Conservation (phyloP, 1,140 invertebrate species). For the Monomorium pharaonis region DNA sequence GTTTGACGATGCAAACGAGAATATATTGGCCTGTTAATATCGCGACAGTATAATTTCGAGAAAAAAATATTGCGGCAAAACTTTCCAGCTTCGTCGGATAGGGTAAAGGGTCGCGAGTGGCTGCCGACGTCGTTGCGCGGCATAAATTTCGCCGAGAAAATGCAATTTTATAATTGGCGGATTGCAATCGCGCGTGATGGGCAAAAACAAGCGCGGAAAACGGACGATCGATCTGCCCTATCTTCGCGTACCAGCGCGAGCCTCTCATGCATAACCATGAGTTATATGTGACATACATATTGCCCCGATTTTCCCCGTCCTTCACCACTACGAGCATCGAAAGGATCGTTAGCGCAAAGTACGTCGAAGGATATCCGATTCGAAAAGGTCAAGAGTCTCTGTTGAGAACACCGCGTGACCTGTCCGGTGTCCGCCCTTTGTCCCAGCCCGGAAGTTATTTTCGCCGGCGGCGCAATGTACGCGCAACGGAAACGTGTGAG, state of each 20-base stretch:
- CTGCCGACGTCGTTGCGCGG: neutral
- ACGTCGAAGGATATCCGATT: constrained; percentile 79
- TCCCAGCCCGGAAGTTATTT: constrained; percentile 16
- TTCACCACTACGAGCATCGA: constrained; percentile 46
- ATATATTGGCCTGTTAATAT: neutral
- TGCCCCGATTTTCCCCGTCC: constrained; percentile 68
- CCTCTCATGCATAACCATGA: constrained; percentile 82
- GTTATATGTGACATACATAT: constrained; percentile 77
- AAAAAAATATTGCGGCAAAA: neutral
- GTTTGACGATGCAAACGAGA: neutral
- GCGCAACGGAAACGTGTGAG: neutral
- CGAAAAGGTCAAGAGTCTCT: constrained; percentile 83
- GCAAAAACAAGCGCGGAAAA: constrained; percentile 65
- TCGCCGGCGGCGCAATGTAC: neutral
- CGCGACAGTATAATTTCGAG: neutral
- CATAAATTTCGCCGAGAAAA: constrained; percentile 23
- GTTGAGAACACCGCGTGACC: constrained; percentile 72
- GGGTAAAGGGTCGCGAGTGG: neutral
- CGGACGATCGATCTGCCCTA: constrained; percentile 77
- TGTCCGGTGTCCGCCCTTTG: constrained; percentile 68
- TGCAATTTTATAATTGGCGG: constrained; percentile 32
- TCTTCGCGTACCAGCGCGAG: constrained; percentile 68
- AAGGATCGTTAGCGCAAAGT: constrained; percentile 82
- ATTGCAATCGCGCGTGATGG: constrained; percentile 15
- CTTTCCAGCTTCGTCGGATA: neutral